Percentiles rank a stretch among this genome's conserved stretches.
phyloP scores from a whole-genome alignment of 2,797 vertebrate species.

The Bufotes viridis region DNA sequence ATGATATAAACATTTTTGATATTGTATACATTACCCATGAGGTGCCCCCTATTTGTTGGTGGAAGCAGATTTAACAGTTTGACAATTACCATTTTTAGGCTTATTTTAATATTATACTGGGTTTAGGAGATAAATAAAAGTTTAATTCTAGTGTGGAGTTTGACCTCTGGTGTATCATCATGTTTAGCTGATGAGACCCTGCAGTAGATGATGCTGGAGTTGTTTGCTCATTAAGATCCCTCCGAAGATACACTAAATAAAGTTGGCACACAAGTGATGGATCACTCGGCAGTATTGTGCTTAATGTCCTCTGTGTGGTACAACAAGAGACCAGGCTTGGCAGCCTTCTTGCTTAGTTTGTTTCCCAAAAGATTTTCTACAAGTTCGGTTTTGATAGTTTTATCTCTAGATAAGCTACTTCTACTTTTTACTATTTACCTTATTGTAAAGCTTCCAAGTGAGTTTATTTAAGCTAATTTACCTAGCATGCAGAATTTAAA shows the following conservation, averaged over 20 bases:
- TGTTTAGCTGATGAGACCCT: neutral
- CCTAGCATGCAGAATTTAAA: neutral
- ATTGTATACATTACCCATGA: neutral
- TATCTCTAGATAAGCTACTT: conserved; percentile 2
- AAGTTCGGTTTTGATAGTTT: conserved; percentile 2
- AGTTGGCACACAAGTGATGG: neutral
- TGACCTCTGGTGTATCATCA: no score
- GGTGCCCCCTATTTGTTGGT: no score
- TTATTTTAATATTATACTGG: no score
- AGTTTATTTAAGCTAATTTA: conserved; percentile 7
- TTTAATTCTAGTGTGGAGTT: no score
- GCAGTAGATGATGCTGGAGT: neutral
- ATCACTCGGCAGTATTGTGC: neutral
- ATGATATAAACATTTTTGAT: neutral
- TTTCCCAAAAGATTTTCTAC: conserved; percentile 13
- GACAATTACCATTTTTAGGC: no score
- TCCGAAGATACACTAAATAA: neutral
- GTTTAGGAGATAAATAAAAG: no score
- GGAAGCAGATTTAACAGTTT: no score
- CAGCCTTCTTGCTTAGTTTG: neutral
- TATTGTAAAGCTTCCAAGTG: conserved; percentile 13
- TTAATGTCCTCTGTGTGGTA: neutral
- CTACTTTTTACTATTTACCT: neutral
- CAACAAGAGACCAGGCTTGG: neutral
- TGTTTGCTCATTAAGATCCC: neutral